Conservation (phyloP, 2,113 vertebrate genomes). For the Mastomys coucha region DNA sequence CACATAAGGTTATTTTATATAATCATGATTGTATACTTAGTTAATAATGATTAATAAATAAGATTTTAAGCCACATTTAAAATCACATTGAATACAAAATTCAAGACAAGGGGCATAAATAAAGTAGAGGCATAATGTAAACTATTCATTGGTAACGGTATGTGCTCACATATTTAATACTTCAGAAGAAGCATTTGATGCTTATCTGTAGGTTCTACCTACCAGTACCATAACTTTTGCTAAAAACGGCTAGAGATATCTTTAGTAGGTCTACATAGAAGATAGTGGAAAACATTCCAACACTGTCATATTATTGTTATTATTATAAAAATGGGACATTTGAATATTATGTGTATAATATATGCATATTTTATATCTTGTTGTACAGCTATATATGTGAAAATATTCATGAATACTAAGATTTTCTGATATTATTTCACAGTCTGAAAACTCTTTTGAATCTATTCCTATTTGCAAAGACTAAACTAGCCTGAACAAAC, state of each 20-base stretch:
- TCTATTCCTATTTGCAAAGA: background rate
- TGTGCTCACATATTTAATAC: background rate
- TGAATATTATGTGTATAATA: background rate
- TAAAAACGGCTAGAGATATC: background rate
- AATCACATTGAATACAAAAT: background rate
- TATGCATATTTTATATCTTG: background rate
- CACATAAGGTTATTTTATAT: background rate
- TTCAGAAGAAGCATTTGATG: background rate
- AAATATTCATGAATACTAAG: background rate
- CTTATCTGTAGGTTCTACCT: background rate
- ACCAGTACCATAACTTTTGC: background rate
- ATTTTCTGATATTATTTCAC: background rate
- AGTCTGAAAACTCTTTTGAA: background rate
- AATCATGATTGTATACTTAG: background rate
- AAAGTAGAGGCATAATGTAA: rapidly evolving
- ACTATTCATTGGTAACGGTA: background rate
- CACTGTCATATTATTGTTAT: background rate
- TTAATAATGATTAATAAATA: background rate
- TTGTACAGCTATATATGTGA: background rate
- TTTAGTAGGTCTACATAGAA: background rate
- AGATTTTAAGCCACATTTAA: background rate
- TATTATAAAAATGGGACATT: background rate
- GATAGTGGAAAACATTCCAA: background rate
- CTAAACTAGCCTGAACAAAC: background rate
- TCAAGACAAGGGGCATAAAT: background rate